Evolutionary conservation across 2,888 invertebrate genomes (phyloP).

Genomic region (Apodemia hepburni): DNA sequence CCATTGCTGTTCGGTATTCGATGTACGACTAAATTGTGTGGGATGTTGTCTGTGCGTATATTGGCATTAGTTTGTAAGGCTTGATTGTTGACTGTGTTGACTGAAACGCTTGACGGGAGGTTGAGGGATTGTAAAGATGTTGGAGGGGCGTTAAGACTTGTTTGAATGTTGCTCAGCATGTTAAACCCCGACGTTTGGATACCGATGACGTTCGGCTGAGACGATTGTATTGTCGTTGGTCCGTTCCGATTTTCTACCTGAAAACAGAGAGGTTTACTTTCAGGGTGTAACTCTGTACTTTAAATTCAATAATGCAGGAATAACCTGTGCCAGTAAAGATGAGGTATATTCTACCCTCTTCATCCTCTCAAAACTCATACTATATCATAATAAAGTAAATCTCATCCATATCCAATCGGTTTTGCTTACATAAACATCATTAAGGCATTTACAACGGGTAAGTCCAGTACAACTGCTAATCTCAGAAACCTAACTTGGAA

Average conservation of each 20-base stretch:
- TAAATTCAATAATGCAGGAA: not conserved
- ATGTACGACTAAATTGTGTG: constrained; percentile 64
- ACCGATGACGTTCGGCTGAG: constrained; percentile 53
- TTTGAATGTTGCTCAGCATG: constrained; percentile 37
- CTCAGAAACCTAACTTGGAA: too few relatives aligned
- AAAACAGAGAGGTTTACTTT: constrained; percentile 26
- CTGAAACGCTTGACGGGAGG: constrained; percentile 56
- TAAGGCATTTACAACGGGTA: too few relatives aligned
- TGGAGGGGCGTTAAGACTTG: constrained; percentile 44
- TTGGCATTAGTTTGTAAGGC: constrained; percentile 45
- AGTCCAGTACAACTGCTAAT: too few relatives aligned
- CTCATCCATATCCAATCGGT: too few relatives aligned
- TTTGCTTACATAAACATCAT: too few relatives aligned
- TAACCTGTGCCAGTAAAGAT: not conserved
- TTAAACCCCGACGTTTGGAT: constrained; percentile 51
- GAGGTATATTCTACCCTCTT: not conserved
- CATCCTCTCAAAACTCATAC: not conserved
- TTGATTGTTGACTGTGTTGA: constrained; percentile 46
- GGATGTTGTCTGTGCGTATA: constrained; percentile 43
- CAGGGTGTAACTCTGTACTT: constrained; percentile 22
- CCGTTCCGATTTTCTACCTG: constrained; percentile 70
- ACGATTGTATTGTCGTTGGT: constrained; percentile 52
- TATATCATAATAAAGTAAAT: too few relatives aligned
- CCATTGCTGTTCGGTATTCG: constrained; percentile 56
- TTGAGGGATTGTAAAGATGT: constrained; percentile 49